Base-by-base conservation (phyloP, 1,140 invertebrate genomes). In the Magallana gigas region DNA sequence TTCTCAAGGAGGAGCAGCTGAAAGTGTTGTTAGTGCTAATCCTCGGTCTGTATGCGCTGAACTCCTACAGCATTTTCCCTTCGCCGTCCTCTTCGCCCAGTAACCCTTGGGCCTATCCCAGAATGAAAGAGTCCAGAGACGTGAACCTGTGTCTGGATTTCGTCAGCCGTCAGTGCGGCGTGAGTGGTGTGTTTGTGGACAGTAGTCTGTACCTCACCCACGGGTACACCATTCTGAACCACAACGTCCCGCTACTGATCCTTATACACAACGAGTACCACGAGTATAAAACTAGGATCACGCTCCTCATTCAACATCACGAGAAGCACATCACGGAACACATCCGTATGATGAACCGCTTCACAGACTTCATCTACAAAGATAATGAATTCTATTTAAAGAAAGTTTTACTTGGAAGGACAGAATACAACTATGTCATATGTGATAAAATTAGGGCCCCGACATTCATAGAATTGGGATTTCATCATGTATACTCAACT, bases 111-210 rank as follows among this genome's bases (percentile, higher is more conserved):
- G 36, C 18, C 1, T 84, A 84, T 12, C 56, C 56, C 1, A n/a
- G 59, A n/a, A 58, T 59, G 59, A 59, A 62, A 16, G 90, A 92
- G 57, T 92, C 93, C 0, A 86, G 90, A 12, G 84, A 92, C 48
- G 88, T 92, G 8, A 94, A 94, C 76, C 68, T 71, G 8, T 94
- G 93, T 60, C 81, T 94, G 9, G 62, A 93, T 76, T 94, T 90
- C 87, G 83, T 94, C 8, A 64, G 91, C 59, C 64, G 84, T 58
- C 92, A 91, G n/a, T 64, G 86, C 56, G 89, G 93, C 86, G 93
- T 94, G 23, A 93, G 88, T n/a, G 94, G 94, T 9, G 91, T 94
- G 0, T 92, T 94, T 87, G n/a, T 92, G 1, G 93, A 94, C 83
- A 71, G 87, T 18, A 89, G 89, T 23, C 80, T 94, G 18, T 90